phyloP scores from a whole-genome alignment of 2,888 invertebrate species.

The Hyles lineata region DNA sequence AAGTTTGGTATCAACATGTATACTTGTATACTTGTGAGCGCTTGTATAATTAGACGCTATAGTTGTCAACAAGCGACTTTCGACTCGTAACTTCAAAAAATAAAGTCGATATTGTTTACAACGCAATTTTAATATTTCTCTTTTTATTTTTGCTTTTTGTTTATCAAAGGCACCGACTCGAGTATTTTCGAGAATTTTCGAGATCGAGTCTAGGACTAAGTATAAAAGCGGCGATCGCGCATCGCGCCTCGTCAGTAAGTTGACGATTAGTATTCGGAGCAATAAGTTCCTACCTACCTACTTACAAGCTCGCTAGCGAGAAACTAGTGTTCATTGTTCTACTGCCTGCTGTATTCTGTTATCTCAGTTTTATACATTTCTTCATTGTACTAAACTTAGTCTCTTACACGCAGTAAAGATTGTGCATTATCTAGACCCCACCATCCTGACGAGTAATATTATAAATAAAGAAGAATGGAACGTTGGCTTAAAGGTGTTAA shows the following conservation, averaged over 20 bases:
- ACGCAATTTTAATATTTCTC: not conserved
- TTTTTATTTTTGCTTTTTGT: constrained; percentile 36
- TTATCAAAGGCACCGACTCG: constrained; percentile 34
- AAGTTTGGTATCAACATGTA: not conserved
- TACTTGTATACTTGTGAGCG: constrained; percentile 23
- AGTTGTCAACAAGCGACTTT: constrained; percentile 36
- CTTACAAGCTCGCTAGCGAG: constrained; percentile 34
- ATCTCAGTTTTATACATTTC: constrained; percentile 35
- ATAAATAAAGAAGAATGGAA: constrained; percentile 45
- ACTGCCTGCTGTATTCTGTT: constrained; percentile 36
- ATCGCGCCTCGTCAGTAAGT: no score
- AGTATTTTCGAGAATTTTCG: constrained; percentile 25
- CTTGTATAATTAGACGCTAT: no score
- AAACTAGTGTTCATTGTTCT: constrained; percentile 37
- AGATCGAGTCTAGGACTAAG: constrained; percentile 31
- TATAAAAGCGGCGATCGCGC: constrained; percentile 31
- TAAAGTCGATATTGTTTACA: constrained; percentile 38
- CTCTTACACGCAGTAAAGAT: constrained; percentile 36
- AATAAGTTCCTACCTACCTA: constrained; percentile 32
- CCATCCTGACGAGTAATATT: constrained; percentile 37
- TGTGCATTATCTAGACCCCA: constrained; percentile 34
- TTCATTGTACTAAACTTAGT: constrained; percentile 29
- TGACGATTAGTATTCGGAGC: constrained; percentile 34
- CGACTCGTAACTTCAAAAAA: constrained; percentile 36
- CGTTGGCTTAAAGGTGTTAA: constrained; percentile 43